A percentile compares a stretch with the other conserved stretches of the same genome.
Conservation (phyloP, 2,888 invertebrate species). For the Cataglyphis albicans region DNA sequence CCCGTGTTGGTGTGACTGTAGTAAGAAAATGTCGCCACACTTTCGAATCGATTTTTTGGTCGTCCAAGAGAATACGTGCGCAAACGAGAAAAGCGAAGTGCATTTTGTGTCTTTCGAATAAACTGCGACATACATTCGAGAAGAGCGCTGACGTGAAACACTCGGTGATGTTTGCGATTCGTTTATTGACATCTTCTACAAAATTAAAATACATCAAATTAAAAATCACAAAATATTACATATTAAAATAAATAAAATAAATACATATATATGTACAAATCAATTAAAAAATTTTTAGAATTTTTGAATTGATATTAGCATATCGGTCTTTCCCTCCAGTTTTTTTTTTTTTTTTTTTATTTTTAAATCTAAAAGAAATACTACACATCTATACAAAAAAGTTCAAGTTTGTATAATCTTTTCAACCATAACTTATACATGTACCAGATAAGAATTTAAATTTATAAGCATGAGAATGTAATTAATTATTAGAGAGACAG, state of each 20-base stretch:
- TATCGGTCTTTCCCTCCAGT: neutral
- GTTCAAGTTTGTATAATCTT: neutral
- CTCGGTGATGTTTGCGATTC: slow-evolving; percentile 93
- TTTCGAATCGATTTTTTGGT: slow-evolving; percentile 87
- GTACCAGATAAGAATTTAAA: neutral
- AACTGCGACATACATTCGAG: slow-evolving; percentile 94
- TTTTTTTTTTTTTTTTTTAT: neutral
- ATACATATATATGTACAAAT: neutral
- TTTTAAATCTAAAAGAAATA: neutral
- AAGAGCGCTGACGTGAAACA: slow-evolving; percentile 94
- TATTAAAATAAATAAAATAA: neutral
- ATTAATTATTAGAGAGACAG: neutral
- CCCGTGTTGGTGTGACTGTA: slow-evolving; percentile 79
- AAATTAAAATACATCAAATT: slow-evolving; percentile 48
- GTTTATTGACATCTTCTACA: slow-evolving; percentile 90
- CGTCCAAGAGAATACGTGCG: slow-evolving; percentile 89
- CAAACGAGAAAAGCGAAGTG: slow-evolving; percentile 93
- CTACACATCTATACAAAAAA: neutral
- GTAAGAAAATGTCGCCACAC: slow-evolving; percentile 91
- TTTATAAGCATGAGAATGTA: neutral
- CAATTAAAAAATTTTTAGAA: neutral
- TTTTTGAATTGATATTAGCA: neutral
- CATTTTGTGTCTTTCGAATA: slow-evolving; percentile 96
- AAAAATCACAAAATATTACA: neutral
- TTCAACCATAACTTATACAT: neutral